Conservation (phyloP, 2,888 invertebrate species). For the Drosophila nr. perissopoda region DNA sequence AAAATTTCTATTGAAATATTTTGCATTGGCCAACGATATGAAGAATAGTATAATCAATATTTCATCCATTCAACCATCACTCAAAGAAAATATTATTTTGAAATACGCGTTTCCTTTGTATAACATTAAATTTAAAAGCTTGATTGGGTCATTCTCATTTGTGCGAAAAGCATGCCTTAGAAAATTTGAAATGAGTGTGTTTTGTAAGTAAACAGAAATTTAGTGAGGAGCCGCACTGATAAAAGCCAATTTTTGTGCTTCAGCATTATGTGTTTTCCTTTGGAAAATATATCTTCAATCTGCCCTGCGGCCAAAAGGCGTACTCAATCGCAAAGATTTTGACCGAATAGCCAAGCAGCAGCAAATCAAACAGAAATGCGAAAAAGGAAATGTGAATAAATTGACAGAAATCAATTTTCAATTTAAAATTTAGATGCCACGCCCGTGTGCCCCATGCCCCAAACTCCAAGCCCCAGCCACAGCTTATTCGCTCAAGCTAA, state of each 20-base stretch:
- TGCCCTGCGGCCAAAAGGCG: constrained; percentile 45
- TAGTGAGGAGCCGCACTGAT: constrained; percentile 55
- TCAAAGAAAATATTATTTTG: not conserved
- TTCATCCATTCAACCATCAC: not conserved
- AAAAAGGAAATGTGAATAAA: constrained; percentile 33
- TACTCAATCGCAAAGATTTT: constrained; percentile 56
- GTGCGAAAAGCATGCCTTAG: not conserved
- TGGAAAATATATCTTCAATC: constrained; percentile 38
- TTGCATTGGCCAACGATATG: not conserved
- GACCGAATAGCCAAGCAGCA: constrained; percentile 33
- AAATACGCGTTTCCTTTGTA: not conserved
- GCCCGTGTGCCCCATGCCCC: not conserved
- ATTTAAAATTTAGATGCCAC: constrained; percentile 72
- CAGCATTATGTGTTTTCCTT: not conserved
- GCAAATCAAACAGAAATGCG: constrained; percentile 48
- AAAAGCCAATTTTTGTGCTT: constrained; percentile 20
- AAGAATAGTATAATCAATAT: not conserved
- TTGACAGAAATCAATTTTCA: constrained; percentile 77
- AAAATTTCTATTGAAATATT: not conserved
- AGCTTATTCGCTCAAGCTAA: constrained; percentile 28
- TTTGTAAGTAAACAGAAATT: constrained; percentile 47
- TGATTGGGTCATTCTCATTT: not conserved
- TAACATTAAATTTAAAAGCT: not conserved
- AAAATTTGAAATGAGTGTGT: not conserved
- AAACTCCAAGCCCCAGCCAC: not conserved